These are phyloP conservation scores for Hirtodrosophila cameraria DNA, from an alignment of 2,888 invertebrate species.

Conservation along the genomic window DNA sequence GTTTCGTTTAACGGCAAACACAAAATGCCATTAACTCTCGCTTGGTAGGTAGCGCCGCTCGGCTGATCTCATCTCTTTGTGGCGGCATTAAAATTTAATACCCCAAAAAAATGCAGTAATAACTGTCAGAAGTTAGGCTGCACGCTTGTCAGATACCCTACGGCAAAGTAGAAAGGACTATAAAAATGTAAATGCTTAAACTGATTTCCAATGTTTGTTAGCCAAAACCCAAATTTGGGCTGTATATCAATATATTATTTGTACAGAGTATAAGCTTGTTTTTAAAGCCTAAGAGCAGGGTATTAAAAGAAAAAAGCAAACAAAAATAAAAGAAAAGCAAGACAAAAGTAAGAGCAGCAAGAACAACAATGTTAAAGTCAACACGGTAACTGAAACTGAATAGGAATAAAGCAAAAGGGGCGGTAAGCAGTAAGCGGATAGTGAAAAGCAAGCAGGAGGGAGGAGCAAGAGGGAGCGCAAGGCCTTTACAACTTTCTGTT, in stretches of 20 bases:
- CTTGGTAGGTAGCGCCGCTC: conserved; percentile 15
- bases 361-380: conserved; percentile 43
- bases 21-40: conserved; percentile 54
- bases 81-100: conserved; percentile 58
- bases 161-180: no score
- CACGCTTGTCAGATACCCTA: not conserved
- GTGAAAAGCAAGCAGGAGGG: not conserved
- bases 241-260: no score
- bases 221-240: no score
- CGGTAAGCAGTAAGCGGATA: no score
- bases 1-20: conserved; percentile 24
- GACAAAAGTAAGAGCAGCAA: not conserved
- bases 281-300: not conserved
- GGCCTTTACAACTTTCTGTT: conserved; percentile 19
- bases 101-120: conserved; percentile 5
- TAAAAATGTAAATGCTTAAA: no score
- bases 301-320: no score
- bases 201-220: no score
- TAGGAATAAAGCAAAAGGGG: not conserved
- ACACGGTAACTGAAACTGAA: conserved; percentile 32
- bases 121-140: not conserved
- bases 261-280: not conserved
- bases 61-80: conserved; percentile 21
- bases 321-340: conserved; percentile 1
- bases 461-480: not conserved